These are phyloP conservation scores for pig (Sus scrofa) DNA, from an alignment of 2,113 vertebrate genomes.

Conservation along the genomic window T2T-Sscrofa CM000816.6:8887501-8888000, in stretches of 20 bases:
- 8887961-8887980: fast-evolving
- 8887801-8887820: neutral
- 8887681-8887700: neutral
- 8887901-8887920: fast-evolving
- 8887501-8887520: too few relatives aligned
- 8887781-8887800: neutral
- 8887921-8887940: neutral
- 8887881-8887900: neutral
- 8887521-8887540: too few relatives aligned
- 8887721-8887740: neutral
- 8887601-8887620: too few relatives aligned
- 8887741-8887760: fast-evolving
- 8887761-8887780: neutral
- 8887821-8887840: neutral
- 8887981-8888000: neutral
- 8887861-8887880: fast-evolving
- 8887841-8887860: neutral
- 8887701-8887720: fast-evolving
- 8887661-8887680: too few relatives aligned
- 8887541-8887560: too few relatives aligned
- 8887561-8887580: neutral
- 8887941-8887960: fast-evolving
- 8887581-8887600: neutral
- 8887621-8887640: too few relatives aligned
- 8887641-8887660: neutral